Percentiles rank a stretch among this genome's conserved stretches.
These are phyloP conservation scores for Rhorus exstirpatorius DNA, from an alignment of 2,888 invertebrate genomes.

Conservation along the genomic window DNA sequence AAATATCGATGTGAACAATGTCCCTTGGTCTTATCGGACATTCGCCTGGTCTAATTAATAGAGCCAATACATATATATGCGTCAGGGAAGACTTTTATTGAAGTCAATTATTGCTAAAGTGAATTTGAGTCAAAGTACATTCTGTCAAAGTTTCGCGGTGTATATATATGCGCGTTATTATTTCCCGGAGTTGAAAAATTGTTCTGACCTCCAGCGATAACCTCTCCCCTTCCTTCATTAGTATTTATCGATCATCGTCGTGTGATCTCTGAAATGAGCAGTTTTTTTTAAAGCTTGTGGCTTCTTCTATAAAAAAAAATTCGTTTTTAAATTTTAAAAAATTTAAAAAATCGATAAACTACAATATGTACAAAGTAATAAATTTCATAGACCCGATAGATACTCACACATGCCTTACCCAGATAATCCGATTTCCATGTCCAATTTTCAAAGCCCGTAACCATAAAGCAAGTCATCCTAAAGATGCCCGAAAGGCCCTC, in stretches of 20 bases:
- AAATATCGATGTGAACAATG: conserved; percentile 32
- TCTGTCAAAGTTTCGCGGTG: not conserved
- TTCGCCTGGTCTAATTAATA: conserved; percentile 60
- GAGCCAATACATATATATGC: conserved; percentile 30
- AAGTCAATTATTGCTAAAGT: conserved; percentile 52
- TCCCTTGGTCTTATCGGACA: conserved; percentile 52
- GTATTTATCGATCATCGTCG: not conserved
- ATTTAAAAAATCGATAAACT: conserved; percentile 29
- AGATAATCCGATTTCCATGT: no score
- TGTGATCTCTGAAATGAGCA: not conserved
- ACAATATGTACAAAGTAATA: not conserved
- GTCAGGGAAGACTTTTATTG: conserved; percentile 42
- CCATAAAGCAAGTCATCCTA: no score
- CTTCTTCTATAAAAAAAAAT: not conserved
- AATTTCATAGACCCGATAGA: no score
- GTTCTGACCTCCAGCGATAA: conserved; percentile 26
- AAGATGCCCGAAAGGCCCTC: no score
- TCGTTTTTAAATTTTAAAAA: not conserved
- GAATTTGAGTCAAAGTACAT: conserved; percentile 18
- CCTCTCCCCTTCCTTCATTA: not conserved
- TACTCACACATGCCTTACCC: no score
- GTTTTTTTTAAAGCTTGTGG: not conserved
- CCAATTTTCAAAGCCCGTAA: no score
- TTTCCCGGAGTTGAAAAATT: conserved; percentile 25
- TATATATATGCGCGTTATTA: not conserved